Evolutionary conservation across 1,140 invertebrate genomes (phyloP).

Genomic region (Nebria ingens): DNA sequence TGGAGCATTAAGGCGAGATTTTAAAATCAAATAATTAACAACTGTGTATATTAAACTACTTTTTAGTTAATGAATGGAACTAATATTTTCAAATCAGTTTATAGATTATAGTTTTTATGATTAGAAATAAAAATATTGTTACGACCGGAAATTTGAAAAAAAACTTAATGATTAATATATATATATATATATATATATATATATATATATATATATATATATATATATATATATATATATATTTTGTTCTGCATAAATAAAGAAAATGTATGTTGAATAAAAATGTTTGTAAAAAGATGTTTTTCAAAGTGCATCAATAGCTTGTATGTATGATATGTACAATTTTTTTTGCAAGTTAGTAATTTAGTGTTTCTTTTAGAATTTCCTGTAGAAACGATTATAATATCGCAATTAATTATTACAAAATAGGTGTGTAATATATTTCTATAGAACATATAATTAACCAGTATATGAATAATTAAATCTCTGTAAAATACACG

Average conservation of each 20-base stretch:
- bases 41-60: too few species aligned
- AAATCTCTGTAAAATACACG: neutral
- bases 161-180: neutral
- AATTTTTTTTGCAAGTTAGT: too few species aligned
- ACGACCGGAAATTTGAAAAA: too few species aligned
- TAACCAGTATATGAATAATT: neutral
- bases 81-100: too few species aligned
- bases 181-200: neutral
- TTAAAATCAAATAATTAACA: too few species aligned
- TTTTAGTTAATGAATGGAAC: too few species aligned
- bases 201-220: slow-evolving; percentile 1
- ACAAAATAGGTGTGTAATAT: neutral
- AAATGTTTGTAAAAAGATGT: neutral
- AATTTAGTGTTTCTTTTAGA: neutral
- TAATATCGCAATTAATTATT: neutral
- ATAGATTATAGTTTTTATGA: too few species aligned
- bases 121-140: too few species aligned
- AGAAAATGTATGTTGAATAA: neutral
- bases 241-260: neutral
- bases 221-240: neutral
- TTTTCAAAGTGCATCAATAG: neutral
- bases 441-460: neutral
- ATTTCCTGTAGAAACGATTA: neutral
- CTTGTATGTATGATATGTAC: too few species aligned
- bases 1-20: too few species aligned